A percentile compares a stretch with the other conserved stretches of the same genome.
Conservation (phyloP, 2,113 vertebrate species). For the Labeo rohita region DNA sequence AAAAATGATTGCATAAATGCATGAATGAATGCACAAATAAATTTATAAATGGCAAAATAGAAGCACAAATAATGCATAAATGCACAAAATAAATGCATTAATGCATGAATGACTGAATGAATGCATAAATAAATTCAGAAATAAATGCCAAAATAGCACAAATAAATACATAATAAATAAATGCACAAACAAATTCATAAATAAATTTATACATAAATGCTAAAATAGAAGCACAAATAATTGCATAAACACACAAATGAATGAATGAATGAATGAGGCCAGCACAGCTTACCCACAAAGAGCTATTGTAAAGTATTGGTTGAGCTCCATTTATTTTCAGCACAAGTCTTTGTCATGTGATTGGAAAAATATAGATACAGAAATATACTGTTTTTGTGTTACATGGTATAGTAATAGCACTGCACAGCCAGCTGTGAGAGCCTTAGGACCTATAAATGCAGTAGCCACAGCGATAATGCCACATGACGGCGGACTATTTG, state of each 20-base stretch:
- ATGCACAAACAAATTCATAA: too few species aligned
- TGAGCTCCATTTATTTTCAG: neutral
- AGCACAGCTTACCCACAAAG: neutral
- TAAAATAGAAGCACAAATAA: too few species aligned
- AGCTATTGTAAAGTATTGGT: neutral
- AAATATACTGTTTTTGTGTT: neutral
- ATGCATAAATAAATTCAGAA: neutral
- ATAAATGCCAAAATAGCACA: too few species aligned
- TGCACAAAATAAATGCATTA: neutral
- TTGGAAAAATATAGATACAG: neutral
- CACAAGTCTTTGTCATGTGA: neutral
- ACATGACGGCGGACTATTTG: neutral
- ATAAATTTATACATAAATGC: too few species aligned
- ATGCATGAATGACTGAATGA: neutral
- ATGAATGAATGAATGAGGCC: neutral
- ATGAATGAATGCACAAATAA: neutral
- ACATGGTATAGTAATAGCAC: neutral
- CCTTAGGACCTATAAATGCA: slow-evolving; percentile 20
- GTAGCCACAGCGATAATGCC: slow-evolving; percentile 17
- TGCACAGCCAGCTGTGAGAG: neutral
- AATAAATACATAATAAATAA: neutral
- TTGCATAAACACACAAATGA: neutral
- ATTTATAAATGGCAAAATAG: neutral
- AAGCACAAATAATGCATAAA: neutral
- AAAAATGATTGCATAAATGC: neutral